Percentiles rank a stretch among this genome's conserved stretches.
Conservation (phyloP, 2,113 vertebrate genomes). For the Nerophis ophidion region DNA sequence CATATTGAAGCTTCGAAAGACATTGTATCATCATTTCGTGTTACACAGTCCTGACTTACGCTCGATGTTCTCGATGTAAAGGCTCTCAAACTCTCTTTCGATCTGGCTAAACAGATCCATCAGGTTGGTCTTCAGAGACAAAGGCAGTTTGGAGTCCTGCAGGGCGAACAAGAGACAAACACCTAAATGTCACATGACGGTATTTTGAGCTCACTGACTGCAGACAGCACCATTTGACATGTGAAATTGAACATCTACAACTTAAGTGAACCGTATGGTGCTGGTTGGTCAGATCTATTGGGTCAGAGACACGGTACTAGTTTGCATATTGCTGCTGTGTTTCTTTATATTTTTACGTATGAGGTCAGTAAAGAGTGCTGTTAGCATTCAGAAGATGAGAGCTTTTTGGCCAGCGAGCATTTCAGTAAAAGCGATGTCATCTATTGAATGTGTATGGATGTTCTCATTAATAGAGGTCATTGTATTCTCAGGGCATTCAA, state of each 20-base stretch:
- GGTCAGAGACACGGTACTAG: no score
- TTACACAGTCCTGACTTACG: constrained; percentile 71
- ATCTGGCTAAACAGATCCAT: constrained; percentile 97
- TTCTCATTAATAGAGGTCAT: no score
- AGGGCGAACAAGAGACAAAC: background rate
- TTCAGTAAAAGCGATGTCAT: background rate
- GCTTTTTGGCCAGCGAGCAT: background rate
- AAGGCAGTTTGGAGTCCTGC: constrained; percentile 93
- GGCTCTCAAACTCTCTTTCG: constrained; percentile 96
- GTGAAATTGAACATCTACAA: no score
- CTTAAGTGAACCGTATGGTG: no score
- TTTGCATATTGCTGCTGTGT: background rate
- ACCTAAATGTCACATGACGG: background rate
- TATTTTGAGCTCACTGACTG: background rate
- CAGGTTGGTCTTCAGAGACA: constrained; percentile 86
- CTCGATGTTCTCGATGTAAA: constrained; percentile 97
- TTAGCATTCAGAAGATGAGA: constrained; percentile 16
- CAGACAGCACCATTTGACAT: no score
- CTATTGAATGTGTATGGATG: no score
- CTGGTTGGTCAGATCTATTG: no score
- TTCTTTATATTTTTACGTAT: background rate
- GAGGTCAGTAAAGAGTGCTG: constrained; percentile 8
- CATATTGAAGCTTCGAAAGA: no score
- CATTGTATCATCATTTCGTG: no score
- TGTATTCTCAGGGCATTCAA: no score